phyloP scores from a whole-genome alignment of 2,797 vertebrate species.

The Myotis daubentonii region DNA sequence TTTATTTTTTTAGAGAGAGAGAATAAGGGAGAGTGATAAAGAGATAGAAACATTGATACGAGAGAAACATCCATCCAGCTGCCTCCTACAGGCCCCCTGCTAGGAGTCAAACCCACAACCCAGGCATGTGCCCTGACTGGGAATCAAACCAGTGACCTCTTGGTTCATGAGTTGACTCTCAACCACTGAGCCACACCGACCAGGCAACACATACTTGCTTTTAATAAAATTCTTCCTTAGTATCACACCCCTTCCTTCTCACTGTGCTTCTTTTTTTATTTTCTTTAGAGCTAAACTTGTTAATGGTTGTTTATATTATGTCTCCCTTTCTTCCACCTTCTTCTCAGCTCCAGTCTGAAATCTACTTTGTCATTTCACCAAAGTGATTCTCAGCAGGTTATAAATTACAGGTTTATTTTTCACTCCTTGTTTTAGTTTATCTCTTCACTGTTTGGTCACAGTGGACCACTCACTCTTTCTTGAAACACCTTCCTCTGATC shows the following conservation, averaged over 20 bases:
- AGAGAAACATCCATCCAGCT: too few species aligned
- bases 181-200: too few species aligned
- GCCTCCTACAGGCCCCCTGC: too few species aligned
- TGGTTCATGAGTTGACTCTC: too few species aligned
- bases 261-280: background rate
- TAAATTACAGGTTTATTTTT: background rate
- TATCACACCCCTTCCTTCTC: background rate
- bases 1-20: background rate
- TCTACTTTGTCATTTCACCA: conserved; percentile 15
- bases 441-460: background rate
- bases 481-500: background rate
- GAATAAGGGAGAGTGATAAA: too few species aligned
- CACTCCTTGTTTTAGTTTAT: background rate
- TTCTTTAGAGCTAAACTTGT: background rate
- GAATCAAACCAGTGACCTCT: too few species aligned
- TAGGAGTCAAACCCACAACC: too few species aligned
- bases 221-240: background rate
- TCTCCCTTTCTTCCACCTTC: background rate
- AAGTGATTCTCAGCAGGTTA: background rate
- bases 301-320: background rate
- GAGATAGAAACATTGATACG: too few species aligned
- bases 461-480: background rate
- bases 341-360: background rate
- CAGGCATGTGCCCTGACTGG: too few species aligned
- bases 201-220: background rate